Evolutionary conservation across 1,140 invertebrate genomes (phyloP).

Genomic region (Meloidogyne floridensis): DNA sequence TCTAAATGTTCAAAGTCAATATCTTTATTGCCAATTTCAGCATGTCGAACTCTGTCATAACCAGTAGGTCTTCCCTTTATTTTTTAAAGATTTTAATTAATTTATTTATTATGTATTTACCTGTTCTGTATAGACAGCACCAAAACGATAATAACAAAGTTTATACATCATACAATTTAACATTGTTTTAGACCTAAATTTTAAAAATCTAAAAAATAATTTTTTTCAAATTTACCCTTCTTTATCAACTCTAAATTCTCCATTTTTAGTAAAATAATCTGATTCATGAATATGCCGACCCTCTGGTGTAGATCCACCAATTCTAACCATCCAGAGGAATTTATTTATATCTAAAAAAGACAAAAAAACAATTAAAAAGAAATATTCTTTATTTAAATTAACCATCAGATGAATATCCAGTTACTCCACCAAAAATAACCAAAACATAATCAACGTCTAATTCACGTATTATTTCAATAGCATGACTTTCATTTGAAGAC

Average conservation of each 20-base stretch:
- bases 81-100: conserved; percentile 67
- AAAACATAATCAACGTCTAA: conserved; percentile 97
- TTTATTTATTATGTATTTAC: conserved; percentile 60
- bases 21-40: conserved; percentile 94
- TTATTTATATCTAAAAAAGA: conserved; percentile 83
- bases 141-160: conserved; percentile 95
- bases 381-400: conserved; percentile 14
- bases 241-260: conserved; percentile 92
- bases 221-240: conserved; percentile 72
- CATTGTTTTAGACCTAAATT: conserved; percentile 77
- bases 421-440: conserved; percentile 94
- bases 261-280: conserved; percentile 94
- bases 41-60: conserved; percentile 89
- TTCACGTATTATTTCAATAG: conserved; percentile 93
- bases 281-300: conserved; percentile 75
- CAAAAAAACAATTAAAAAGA: neutral
- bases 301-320: conserved; percentile 98
- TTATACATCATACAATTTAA: conserved; percentile 99
- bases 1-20: conserved; percentile 93
- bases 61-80: conserved; percentile 77
- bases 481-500: conserved; percentile 95
- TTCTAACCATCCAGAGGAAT: conserved; percentile 99
- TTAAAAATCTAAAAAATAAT: conserved; percentile 66
- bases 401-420: conserved; percentile 94
- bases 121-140: conserved; percentile 72